These are phyloP conservation scores for Yponomeuta cagnagella DNA, from an alignment of 2,888 invertebrate species.

Conservation along the genomic window DNA sequence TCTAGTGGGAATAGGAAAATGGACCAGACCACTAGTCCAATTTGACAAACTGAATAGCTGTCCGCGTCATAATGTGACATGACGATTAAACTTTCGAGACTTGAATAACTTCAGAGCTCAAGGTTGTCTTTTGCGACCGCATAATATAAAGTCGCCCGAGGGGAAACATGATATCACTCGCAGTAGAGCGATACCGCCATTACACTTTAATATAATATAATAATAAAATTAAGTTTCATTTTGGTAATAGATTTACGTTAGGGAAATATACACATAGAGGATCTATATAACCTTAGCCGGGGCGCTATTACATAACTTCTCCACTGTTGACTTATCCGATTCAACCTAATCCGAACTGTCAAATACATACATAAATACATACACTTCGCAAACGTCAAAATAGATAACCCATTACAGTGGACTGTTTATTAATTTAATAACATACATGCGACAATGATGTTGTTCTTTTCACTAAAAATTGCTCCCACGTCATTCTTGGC, in stretches of 20 bases:
- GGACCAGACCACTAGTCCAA: neutral
- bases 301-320: too few relatives aligned
- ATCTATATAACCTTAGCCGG: too few relatives aligned
- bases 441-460: constrained; percentile 95
- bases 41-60: neutral
- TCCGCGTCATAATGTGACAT: neutral
- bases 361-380: neutral
- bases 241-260: too few relatives aligned
- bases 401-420: neutral
- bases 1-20: neutral
- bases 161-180: neutral
- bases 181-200: neutral
- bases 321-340: too few relatives aligned
- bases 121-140: neutral
- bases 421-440: constrained; percentile 30
- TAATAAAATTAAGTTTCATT: neutral
- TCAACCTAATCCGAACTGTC: neutral
- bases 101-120: neutral
- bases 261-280: too few relatives aligned
- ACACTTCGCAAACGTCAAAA: neutral
- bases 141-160: neutral
- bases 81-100: constrained; percentile 1
- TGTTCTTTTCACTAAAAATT: constrained; percentile 92
- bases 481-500: constrained; percentile 94
- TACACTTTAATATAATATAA: neutral